Percentiles rank a stretch among this genome's conserved stretches.
Evolutionary conservation across 2,113 vertebrate genomes (phyloP).

Genomic region (Triplophysa rosa): DNA sequence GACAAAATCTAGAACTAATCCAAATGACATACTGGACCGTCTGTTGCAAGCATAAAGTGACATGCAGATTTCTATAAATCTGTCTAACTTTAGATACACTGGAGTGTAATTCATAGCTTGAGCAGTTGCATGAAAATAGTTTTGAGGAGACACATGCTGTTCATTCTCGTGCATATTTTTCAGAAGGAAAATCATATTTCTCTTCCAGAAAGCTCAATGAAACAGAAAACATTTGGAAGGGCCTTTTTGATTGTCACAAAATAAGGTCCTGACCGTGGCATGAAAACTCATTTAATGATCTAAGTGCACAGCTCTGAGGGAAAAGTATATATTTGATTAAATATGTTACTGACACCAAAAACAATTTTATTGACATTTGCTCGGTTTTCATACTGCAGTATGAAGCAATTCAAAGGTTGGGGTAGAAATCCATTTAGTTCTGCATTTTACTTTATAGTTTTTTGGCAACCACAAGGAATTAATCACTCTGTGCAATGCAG

Average conservation of each 20-base stretch:
- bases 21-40: neutral
- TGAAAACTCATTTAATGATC: constrained; percentile 34
- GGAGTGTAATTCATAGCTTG: neutral
- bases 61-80: constrained; percentile 24
- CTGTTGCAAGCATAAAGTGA: neutral
- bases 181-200: constrained; percentile 21
- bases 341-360: neutral
- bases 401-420: neutral
- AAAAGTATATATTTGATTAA: constrained; percentile 9
- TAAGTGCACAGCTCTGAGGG: neutral
- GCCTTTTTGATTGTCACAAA: constrained; percentile 4
- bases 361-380: constrained; percentile 5
- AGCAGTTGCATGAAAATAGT: neutral
- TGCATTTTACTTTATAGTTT: constrained; percentile 25
- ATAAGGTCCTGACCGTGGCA: neutral
- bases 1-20: constrained; percentile 6
- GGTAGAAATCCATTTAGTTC: constrained; percentile 19
- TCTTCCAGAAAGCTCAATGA: constrained; percentile 8
- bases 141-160: constrained; percentile 30
- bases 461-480: constrained; percentile 13
- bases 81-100: constrained; percentile 7
- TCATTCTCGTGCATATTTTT: constrained; percentile 18
- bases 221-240: neutral
- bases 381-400: constrained; percentile 29
- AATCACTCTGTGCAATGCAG: too few species aligned